Base-by-base conservation (phyloP, 2,113 vertebrate species). In the Notothenia coriiceps region DNA sequence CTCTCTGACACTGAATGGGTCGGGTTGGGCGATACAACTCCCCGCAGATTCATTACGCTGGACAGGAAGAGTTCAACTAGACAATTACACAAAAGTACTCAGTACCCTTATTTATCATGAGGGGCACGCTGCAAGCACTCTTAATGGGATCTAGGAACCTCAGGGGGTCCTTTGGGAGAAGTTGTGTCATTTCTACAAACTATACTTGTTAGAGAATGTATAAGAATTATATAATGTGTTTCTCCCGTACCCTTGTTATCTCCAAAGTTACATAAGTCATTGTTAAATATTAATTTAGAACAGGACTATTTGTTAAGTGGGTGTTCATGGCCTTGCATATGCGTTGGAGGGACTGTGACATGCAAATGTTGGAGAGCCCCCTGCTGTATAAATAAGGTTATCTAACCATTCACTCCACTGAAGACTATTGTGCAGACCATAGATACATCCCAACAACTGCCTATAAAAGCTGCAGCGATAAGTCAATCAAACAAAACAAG, bases 1-100 rank as follows among this genome's bases (percentile, higher is more conserved):
- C 67, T 77, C 15, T 17, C 51, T 80, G 77, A 72, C 25, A 46
- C 70, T 89, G 82, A 90, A 87, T 74, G 72, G 74, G 17, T 61
- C 60, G 76, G 54, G 57, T 70, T 17, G 82, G 78, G 72, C 87
- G n/a, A 67, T 81, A 88, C 87, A 86, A 83, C 52, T 1, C 43
- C 6, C 65, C 62, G 62, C 57, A 65, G 60, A 79, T 80, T 76
- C 55, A 77, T 79, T 62, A 61, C 63, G 29, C 56, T 47, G 69
- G 74, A 79, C 78, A 75, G 22, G 22, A 57, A 29, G 22, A 67
- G 47, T 57, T 77, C 55, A 79, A 46, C 40, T 2, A 9, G 6
- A 74, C 50, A 54, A 10, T 57, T 12, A 54, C 22, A 68, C 56
- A 20, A 25, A 25, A 73, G 1, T 3, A 51, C 22, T 33, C 12